A percentile compares a stretch with the other conserved stretches of the same genome.
Evolutionary conservation across 1,140 invertebrate species (phyloP).

Genomic region (Diorhabda elongata): DNA sequence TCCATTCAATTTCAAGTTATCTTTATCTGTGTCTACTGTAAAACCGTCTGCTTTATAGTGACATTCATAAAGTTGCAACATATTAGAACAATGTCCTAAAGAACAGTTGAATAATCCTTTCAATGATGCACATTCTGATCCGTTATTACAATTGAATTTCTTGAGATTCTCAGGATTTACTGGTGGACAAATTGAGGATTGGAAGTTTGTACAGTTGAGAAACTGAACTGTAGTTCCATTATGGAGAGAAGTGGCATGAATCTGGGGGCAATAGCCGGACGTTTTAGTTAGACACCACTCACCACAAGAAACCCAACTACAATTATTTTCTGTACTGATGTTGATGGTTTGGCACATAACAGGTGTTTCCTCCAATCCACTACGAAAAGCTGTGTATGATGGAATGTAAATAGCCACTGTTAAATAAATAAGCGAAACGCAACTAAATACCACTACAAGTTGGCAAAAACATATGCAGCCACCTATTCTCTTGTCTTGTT

Average conservation of each 20-base stretch:
- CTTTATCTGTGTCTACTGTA: constrained; percentile 73
- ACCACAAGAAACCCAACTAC: constrained; percentile 82
- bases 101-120: constrained; percentile 84
- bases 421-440: constrained; percentile 81
- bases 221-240: constrained; percentile 75
- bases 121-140: constrained; percentile 77
- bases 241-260: constrained; percentile 75
- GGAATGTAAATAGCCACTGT: constrained; percentile 86
- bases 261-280: constrained; percentile 79
- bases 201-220: constrained; percentile 73
- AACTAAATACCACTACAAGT: constrained; percentile 81
- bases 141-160: constrained; percentile 77
- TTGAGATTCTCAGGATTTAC: constrained; percentile 42
- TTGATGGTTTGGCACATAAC: constrained; percentile 84
- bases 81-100: constrained; percentile 74
- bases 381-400: constrained; percentile 73
- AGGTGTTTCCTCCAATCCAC: constrained; percentile 73
- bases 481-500: constrained; percentile 80
- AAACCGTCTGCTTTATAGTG: constrained; percentile 75
- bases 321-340: constrained; percentile 72
- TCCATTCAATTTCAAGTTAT: constrained; percentile 78
- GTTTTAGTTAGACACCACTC: constrained; percentile 91
- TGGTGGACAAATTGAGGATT: constrained; percentile 70
- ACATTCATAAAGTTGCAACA: constrained; percentile 84
- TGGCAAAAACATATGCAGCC: constrained; percentile 88